Evolutionary conservation across 2,113 vertebrate species (phyloP), one percentile per base, ranked within the genome.

Genomic region (Brienomyrus brachyistius): DNA sequence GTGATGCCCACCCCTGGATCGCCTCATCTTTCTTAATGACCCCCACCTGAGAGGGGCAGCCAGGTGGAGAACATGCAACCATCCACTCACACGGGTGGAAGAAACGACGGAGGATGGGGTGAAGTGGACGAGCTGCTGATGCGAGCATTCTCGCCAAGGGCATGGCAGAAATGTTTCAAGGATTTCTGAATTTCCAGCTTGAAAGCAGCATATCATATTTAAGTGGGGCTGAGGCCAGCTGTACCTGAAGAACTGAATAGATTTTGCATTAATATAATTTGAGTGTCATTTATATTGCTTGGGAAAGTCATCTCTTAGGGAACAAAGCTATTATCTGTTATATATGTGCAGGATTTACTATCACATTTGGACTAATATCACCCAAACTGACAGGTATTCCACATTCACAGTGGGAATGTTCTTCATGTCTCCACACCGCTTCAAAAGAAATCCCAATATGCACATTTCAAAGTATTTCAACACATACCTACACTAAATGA

Each of bases 11-110:
- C 35, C 35, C 48, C 52, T 40, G 40, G 17, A 85, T 31, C 51
- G 83, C 84, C 89, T 91, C 89, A 91, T 92, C 90, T 89, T 83
- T 80, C 66, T 80, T 85, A 89, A 74, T 91, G 91, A 91, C 91
- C 89, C 87, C 62, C 50, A 77, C 91, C 91, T 89, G 87, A 91
- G 89, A 91, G 84, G 35, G 70, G 90, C 77, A 90, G 90, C 91
- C 90, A 89, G 86, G 82, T 87, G 83, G 66, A 88, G 90, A 91
- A 91, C 92, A 51, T 91, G 91, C 91, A 86, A 90, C 89, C 90
- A 92, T 74, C 35, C 80, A 47, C 15, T 45, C 40, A 17, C 9
- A 19, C 0, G 80, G 7, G 43, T 17, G 43, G 35, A 77, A 88
- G 59, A 70, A 52, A 88, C 7, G 21, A 85, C 15, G 31, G 82